Evolutionary conservation across 2,888 invertebrate species (phyloP).

Genomic region (Apotomis capreana): DNA sequence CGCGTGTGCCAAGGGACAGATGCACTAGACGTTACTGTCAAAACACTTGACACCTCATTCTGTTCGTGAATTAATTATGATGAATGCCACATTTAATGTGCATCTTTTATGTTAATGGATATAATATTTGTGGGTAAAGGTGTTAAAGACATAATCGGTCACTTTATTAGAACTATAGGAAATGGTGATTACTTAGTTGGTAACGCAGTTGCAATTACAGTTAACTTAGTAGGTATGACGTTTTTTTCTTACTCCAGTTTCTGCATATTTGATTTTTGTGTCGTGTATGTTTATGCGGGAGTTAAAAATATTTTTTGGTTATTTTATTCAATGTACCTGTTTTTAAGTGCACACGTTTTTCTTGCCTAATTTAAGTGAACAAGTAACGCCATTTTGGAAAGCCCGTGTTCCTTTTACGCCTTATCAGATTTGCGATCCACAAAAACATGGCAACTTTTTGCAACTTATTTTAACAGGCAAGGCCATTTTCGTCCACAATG

Average conservation of each 20-base stretch:
- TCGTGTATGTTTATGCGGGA: too few species aligned
- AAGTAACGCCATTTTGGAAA: neutral
- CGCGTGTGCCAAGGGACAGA: slow-evolving; percentile 8
- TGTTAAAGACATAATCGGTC: neutral
- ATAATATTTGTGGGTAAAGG: neutral
- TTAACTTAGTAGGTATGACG: neutral
- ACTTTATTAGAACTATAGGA: neutral
- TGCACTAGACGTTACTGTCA: slow-evolving; percentile 7
- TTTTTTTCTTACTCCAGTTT: neutral
- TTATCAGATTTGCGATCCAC: neutral
- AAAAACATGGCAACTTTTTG: slow-evolving; percentile 11
- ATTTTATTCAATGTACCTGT: neutral
- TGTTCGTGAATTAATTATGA: slow-evolving; percentile 6
- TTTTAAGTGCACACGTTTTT: neutral
- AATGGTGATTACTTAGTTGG: neutral
- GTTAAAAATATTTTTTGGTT: neutral
- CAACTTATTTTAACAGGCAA: slow-evolving; percentile 13
- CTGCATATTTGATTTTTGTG: neutral
- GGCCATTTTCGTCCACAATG: slow-evolving; percentile 14
- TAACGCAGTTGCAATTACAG: neutral
- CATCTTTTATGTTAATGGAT: neutral
- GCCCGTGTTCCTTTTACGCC: neutral
- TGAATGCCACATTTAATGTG: neutral
- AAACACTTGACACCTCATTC: slow-evolving; percentile 6
- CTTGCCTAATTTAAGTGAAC: neutral